These are phyloP conservation scores for Aleiodes leptofemur DNA, from an alignment of 2,888 invertebrate species.

Conservation along the genomic window DNA sequence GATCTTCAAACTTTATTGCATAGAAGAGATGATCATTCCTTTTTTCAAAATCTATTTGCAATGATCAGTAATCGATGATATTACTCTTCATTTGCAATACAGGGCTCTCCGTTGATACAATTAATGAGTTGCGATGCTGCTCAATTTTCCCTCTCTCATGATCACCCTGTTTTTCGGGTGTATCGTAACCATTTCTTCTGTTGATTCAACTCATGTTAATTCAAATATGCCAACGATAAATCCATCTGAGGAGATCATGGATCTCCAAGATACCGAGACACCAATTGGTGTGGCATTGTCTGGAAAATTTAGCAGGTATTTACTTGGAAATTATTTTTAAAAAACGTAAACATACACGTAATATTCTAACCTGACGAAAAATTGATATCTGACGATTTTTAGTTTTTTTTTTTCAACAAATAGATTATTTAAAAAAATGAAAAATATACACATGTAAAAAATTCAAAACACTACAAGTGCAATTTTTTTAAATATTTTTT, in stretches of 20 bases:
- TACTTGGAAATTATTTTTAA: slow-evolving; percentile 1
- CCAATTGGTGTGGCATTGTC: slow-evolving; percentile 63
- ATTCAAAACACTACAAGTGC: no score
- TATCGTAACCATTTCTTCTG: not conserved
- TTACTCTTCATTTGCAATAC: not conserved
- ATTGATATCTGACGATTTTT: not conserved
- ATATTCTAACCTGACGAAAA: slow-evolving; percentile 26
- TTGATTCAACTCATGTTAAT: not conserved
- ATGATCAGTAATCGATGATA: not conserved
- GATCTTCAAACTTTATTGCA: not conserved
- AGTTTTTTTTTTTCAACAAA: no score
- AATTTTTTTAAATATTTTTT: no score
- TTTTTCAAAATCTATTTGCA: not conserved
- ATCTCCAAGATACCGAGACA: slow-evolving; percentile 64
- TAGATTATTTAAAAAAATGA: no score
- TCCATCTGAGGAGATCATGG: slow-evolving; percentile 58
- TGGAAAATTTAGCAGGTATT: slow-evolving; percentile 69
- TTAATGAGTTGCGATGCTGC: not conserved
- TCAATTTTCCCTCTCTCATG: not conserved
- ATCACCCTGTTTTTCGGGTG: not conserved
- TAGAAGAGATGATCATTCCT: not conserved
- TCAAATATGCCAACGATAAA: slow-evolving; percentile 21
- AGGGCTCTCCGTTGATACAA: not conserved
- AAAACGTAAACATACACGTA: slow-evolving; percentile 23
- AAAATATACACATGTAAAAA: no score